These are phyloP conservation scores for Pterostichus madidus DNA, from an alignment of 2,888 invertebrate species.

Conservation along the genomic window DNA sequence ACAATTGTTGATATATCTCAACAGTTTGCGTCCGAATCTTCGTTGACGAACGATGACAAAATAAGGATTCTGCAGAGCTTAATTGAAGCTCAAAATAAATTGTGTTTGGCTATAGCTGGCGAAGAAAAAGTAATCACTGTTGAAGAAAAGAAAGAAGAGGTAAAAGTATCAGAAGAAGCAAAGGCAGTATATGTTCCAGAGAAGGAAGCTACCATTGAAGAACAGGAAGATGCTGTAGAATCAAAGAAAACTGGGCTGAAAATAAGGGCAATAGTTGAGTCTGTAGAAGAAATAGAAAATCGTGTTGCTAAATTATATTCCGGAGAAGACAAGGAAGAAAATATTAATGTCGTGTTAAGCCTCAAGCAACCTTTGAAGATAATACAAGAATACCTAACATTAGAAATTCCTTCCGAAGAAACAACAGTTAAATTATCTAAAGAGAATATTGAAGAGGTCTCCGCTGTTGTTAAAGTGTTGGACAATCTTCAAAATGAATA, in stretches of 20 bases:
- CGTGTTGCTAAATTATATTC: constrained; percentile 50
- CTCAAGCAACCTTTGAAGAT: constrained; percentile 56
- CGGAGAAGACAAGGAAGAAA: constrained; percentile 51
- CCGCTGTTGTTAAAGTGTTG: constrained; percentile 38
- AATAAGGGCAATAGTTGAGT: constrained; percentile 47
- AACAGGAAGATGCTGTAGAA: constrained; percentile 22
- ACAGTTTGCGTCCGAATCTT: constrained; percentile 11
- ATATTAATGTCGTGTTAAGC: constrained; percentile 49
- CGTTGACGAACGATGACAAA: constrained; percentile 28
- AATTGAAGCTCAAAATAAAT: constrained; percentile 9
- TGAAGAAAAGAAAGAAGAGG: constrained; percentile 52
- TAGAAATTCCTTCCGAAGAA: constrained; percentile 56
- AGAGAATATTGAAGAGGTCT: constrained; percentile 48
- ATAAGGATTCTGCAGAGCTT: constrained; percentile 47
- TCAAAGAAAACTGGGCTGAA: constrained; percentile 39
- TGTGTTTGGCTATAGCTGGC: constrained; percentile 38
- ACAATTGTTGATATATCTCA: constrained; percentile 47
- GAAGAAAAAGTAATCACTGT: constrained; percentile 57
- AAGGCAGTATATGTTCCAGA: constrained; percentile 36
- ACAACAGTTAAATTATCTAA: constrained; percentile 24
- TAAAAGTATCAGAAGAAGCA: neutral
- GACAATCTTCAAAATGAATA: constrained; percentile 54
- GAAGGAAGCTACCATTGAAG: constrained; percentile 10
- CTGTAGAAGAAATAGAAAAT: constrained; percentile 60
- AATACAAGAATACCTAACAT: constrained; percentile 57